Percentiles rank a stretch among this genome's conserved stretches.
Conservation (phyloP, 2,888 invertebrate genomes). For the Philonicus albiceps region DNA sequence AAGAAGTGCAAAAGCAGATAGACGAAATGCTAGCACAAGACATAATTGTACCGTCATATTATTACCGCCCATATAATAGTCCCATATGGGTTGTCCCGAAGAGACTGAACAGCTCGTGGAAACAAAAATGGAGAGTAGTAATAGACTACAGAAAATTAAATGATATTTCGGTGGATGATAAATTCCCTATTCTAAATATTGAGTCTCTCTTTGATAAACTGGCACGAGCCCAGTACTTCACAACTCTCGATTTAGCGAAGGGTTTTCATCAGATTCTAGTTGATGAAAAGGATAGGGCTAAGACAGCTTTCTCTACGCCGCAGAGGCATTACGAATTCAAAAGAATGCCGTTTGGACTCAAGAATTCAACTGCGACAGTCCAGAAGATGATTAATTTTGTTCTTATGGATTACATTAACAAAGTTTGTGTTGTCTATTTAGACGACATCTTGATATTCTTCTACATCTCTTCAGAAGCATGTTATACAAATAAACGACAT, state of each 20-base stretch:
- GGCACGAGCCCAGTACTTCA: too few species aligned
- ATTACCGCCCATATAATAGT: background rate
- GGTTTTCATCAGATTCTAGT: background rate
- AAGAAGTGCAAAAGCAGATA: background rate
- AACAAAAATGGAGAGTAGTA: too few species aligned
- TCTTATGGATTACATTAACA: constrained; percentile 14
- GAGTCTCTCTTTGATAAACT: too few species aligned
- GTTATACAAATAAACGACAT: background rate
- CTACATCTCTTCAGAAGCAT: constrained; percentile 36
- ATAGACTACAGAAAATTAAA: too few species aligned
- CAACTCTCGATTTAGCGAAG: too few species aligned
- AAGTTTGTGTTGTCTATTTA: constrained; percentile 28
- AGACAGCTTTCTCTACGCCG: background rate
- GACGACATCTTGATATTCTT: constrained; percentile 41
- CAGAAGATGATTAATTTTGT: background rate
- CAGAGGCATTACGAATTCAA: too few species aligned
- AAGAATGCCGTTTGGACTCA: background rate
- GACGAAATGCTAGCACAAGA: background rate
- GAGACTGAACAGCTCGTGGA: background rate
- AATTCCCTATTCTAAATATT: too few species aligned
- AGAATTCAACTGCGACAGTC: background rate
- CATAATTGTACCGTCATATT: background rate
- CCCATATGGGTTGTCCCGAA: background rate
- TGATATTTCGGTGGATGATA: too few species aligned
- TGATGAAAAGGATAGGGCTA: background rate